A percentile compares a stretch with the other conserved stretches of the same genome.
phyloP scores from a whole-genome alignment of 2,888 invertebrate species.

The Ophonus ardosiacus region DNA sequence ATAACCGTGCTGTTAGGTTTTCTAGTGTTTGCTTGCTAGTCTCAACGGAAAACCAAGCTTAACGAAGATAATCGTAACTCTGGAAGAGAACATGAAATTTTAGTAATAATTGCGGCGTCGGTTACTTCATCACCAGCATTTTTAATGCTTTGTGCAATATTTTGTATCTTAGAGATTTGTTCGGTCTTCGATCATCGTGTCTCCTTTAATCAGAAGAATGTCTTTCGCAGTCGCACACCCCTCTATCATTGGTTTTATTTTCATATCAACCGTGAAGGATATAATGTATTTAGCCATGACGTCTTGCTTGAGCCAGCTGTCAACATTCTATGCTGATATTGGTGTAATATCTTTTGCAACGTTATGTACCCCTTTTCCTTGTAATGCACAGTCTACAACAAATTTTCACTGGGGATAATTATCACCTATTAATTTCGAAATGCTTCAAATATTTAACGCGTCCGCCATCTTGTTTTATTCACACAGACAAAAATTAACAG shows the following conservation, averaged over 20 bases:
- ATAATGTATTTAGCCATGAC: slow-evolving; percentile 31
- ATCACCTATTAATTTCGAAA: slow-evolving; percentile 20
- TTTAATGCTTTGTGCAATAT: slow-evolving; percentile 33
- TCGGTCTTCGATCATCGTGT: slow-evolving; percentile 34
- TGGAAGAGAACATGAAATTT: slow-evolving; percentile 8
- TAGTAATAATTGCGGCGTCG: slow-evolving; percentile 21
- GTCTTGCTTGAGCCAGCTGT: neutral
- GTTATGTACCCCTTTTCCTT: slow-evolving; percentile 30
- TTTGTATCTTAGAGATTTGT: slow-evolving; percentile 26
- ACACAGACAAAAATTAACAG: neutral
- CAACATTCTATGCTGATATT: neutral
- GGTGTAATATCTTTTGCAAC: slow-evolving; percentile 10
- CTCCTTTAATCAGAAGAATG: neutral
- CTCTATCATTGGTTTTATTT: slow-evolving; percentile 13
- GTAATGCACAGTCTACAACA: slow-evolving; percentile 34
- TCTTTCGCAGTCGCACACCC: slow-evolving; percentile 26
- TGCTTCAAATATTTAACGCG: slow-evolving; percentile 13
- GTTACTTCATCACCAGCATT: slow-evolving; percentile 19
- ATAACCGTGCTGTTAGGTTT: slow-evolving; percentile 30
- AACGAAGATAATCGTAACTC: neutral
- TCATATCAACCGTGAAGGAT: neutral
- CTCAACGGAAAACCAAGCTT: slow-evolving; percentile 32
- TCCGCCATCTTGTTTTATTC: neutral
- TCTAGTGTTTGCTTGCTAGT: slow-evolving; percentile 29
- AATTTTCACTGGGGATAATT: slow-evolving; percentile 43